Evolutionary conservation across 2,888 invertebrate genomes (phyloP).

Genomic region (Panopea generosa): DNA sequence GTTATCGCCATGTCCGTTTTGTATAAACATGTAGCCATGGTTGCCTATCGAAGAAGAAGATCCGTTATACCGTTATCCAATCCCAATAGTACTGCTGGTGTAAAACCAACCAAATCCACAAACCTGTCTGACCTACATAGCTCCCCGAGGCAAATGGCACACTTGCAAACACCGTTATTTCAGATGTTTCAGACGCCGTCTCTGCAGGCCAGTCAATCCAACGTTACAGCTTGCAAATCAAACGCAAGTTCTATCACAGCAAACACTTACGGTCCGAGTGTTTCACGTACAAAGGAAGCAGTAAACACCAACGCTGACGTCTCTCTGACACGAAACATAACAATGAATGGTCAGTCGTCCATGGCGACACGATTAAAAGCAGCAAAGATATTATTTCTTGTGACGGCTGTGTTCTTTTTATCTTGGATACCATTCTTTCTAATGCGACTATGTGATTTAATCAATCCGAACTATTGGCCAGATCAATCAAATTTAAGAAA

Average conservation of each 20-base stretch:
- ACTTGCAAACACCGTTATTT: no score
- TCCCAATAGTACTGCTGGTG: constrained; percentile 25
- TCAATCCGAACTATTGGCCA: constrained; percentile 17
- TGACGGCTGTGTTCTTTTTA: constrained; percentile 62
- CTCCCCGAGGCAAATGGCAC: no score
- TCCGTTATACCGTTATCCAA: constrained; percentile 36
- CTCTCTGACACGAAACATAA: no score
- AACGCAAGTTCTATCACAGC: no score
- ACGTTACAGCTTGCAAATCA: no score
- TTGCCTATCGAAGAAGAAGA: constrained; percentile 47
- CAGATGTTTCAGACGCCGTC: no score
- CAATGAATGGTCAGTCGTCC: no score
- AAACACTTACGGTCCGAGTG: no score
- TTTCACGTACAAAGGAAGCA: neutral
- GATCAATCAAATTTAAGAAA: constrained; percentile 21
- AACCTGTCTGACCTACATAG: no score
- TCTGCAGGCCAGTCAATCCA: no score
- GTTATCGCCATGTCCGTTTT: constrained; percentile 41
- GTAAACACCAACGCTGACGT: neutral
- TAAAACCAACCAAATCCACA: neutral
- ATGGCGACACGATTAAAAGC: constrained; percentile 46
- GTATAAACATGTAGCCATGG: constrained; percentile 56
- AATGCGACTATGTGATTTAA: constrained; percentile 26
- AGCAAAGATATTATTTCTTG: constrained; percentile 66
- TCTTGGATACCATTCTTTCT: constrained; percentile 67